Conservation (phyloP, 2,888 invertebrate genomes). For the Leptinotarsa tumamoca region DNA sequence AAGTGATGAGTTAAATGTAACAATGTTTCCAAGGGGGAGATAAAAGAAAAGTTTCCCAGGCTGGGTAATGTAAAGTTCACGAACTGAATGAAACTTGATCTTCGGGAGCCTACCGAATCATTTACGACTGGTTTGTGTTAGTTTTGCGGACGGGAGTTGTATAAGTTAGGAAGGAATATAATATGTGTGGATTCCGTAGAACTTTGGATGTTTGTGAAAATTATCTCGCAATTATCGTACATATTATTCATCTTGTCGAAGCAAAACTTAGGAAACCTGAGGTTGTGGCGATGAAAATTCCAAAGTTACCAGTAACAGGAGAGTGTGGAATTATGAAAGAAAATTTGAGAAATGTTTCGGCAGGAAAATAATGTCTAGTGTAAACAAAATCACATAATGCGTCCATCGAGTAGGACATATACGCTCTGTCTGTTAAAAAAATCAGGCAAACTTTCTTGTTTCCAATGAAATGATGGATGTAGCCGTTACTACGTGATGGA, state of each 20-base stretch:
- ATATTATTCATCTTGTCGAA: neutral
- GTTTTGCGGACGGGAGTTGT: conserved; percentile 6
- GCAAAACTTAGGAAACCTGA: too few species aligned
- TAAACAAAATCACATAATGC: too few species aligned
- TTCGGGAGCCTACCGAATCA: conserved; percentile 11
- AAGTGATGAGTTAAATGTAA: conserved; percentile 5
- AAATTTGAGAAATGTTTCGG: too few species aligned
- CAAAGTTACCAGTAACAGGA: too few species aligned
- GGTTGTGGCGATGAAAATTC: too few species aligned
- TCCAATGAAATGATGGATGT: too few species aligned
- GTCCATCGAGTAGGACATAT: too few species aligned
- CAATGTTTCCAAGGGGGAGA: neutral
- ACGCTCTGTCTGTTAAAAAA: too few species aligned
- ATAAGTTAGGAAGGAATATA: conserved; percentile 2
- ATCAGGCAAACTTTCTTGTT: too few species aligned
- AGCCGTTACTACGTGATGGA: too few species aligned
- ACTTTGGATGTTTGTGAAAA: neutral
- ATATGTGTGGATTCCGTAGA: neutral
- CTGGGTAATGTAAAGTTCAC: conserved; percentile 18
- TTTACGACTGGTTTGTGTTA: conserved; percentile 13
- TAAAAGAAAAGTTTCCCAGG: conserved; percentile 3
- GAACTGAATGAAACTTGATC: conserved; percentile 13
- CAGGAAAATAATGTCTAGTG: too few species aligned
- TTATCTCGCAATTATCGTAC: neutral
- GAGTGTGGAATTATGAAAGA: too few species aligned